Base-by-base conservation (phyloP, 2,888 invertebrate genomes). In the Drosophila austrosaltans region DNA sequence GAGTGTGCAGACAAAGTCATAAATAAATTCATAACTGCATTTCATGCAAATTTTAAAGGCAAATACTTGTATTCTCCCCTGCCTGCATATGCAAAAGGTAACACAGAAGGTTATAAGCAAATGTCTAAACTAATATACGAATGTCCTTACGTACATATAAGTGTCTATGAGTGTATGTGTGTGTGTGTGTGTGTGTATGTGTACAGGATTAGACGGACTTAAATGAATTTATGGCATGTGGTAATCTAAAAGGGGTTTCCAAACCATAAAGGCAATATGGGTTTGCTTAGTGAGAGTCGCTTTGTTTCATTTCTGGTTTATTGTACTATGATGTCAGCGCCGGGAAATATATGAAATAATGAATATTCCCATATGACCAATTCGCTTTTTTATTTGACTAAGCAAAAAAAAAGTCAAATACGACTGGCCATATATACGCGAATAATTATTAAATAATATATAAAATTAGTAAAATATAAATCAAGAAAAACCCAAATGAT, bases 161-260 rank as follows among this genome's bases (percentile, higher is more conserved):
- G 54, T 58, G 40, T 3, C 36, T 71, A 53, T 16, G 16, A 16
- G 16, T 75, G 64, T 30, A 36, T 53, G 39, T 16, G 36, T 59
- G n/a, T 30, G 44, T 53, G 39, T 16, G 36, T 59, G n/a, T 30
- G 44, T 53, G 53, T 59, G 64, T 53, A 20, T 56, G 53, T 65
- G 66, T 67, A 28, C 48, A 7, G 85, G 87, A 82, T 87, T 87
- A 87, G 79, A 30, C 40, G 48, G 82, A 70, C 78, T 75, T 75
- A 78, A 87, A 85, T 83, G 81, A 85, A 83, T 87, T 82, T 85
- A 87, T 85, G 87, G 86, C 59, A 71, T 78, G 78, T 76, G 74
- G 59, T 83, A 85, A 83, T 87, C 87, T 67, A 53, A 60, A 68
- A 68, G 73, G 72, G 69, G 56, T 69, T 78, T 72, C 58, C 40